Evolutionary conservation across 1,140 invertebrate genomes (phyloP), one percentile per base, ranked within the genome.

Genomic region (Choristoneura fumiferana): DNA sequence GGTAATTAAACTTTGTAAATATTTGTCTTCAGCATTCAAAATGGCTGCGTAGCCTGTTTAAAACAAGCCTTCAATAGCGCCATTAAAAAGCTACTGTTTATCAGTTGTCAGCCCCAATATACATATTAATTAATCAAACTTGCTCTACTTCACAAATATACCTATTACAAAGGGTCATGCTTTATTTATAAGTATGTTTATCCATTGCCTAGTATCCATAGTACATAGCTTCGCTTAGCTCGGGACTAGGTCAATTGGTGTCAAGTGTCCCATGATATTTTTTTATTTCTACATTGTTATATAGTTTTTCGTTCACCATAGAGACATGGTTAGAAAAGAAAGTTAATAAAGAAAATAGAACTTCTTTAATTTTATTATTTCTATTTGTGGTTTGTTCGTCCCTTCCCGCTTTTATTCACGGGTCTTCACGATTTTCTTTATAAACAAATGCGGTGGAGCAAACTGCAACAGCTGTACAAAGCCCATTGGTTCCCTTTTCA

Each of bases 61-160:
- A 54, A 45, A 45, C 37, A 54, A 63, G 62, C 35, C 62, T 67
- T 70, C 68, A 65, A 61, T 62, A 61, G 39, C 54, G 58, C 61
- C 76, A 79, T 79, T 80, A 77, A 70, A 73, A 29, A 29, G 22
- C 22, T 39, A 39, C 37, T 39, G 37, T 14, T 39, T 39, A 39
- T 39, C 37, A 39, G 37, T 8, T 6, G 22, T 2, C 22, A 29
- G 22, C 22, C 22, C 22, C 22, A 29, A 29, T 3, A 29, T 29
- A 29, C 22, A 29, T 6, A 29, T 29, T 29, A 29, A 29, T 29
- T 29, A 29, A 29, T 29, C 22, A 29, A 29, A 29, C 22, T 29
- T 29, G 22, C 22, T 29, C 22, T 29, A 29, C 6, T 29, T 29
- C 2, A 29, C 22, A 29, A 29, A 2, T 6, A 29, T 29, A 3